phyloP scores from a whole-genome alignment of 2,888 invertebrate species.

The Ochropleura plecta region DNA sequence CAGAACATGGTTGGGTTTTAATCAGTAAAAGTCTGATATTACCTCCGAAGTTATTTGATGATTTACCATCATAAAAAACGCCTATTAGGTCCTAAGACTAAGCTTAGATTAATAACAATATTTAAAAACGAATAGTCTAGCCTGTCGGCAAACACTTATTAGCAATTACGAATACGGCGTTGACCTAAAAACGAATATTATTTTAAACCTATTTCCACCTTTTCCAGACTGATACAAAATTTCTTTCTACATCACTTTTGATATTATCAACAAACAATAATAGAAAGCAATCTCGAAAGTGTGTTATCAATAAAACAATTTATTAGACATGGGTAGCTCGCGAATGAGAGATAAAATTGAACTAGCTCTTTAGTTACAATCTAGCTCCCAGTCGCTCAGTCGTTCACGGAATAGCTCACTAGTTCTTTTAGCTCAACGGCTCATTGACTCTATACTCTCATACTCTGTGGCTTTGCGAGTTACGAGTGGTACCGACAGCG shows the following conservation, averaged over 20 bases:
- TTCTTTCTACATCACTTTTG: neutral
- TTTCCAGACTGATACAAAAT: neutral
- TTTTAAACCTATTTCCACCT: neutral
- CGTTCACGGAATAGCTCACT: no score
- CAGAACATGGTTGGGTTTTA: no score
- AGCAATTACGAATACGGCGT: neutral
- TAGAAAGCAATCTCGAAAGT: conserved; percentile 14
- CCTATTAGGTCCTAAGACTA: neutral
- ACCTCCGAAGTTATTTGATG: no score
- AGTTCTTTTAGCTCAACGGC: no score
- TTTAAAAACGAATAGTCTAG: neutral
- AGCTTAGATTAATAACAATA: neutral
- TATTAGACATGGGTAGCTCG: no score
- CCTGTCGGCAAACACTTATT: neutral
- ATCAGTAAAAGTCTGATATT: no score
- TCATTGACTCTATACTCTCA: no score
- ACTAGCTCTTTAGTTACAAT: no score
- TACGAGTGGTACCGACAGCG: no score
- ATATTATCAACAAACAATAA: conserved; percentile 26
- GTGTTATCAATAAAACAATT: conserved; percentile 33
- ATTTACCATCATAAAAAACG: neutral
- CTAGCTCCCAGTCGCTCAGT: no score
- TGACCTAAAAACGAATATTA: neutral
- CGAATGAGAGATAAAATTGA: no score
- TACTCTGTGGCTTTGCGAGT: no score